Percentiles rank a stretch among this genome's conserved stretches.
Conservation (phyloP, 1,140 invertebrate species). For the Sitophilus oryzae region DNA sequence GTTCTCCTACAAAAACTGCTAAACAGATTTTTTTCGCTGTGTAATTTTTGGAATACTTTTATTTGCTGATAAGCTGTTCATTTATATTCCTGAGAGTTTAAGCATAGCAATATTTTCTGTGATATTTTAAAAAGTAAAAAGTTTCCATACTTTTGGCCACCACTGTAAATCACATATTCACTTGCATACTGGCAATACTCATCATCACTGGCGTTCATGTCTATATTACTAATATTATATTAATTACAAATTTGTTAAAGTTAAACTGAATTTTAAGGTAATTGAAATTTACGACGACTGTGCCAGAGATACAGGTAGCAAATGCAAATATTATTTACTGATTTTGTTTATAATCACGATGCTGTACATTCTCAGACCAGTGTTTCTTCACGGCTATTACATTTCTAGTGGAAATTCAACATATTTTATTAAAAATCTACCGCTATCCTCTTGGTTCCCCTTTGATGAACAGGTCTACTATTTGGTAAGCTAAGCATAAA, state of each 20-base stretch:
- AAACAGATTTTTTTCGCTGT: no score
- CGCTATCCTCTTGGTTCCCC: constrained; percentile 20
- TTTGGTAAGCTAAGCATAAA: constrained; percentile 3
- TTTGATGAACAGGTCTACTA: constrained; percentile 18
- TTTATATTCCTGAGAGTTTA: no score
- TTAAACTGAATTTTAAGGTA: not conserved
- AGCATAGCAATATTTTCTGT: no score
- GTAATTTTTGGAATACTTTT: no score
- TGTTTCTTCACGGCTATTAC: not conserved
- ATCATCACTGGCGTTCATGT: not conserved
- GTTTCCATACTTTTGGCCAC: no score
- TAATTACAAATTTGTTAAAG: constrained; percentile 1
- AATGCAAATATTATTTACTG: constrained; percentile 1
- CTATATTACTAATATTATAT: constrained; percentile 1
- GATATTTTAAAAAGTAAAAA: no score
- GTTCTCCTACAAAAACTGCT: no score
- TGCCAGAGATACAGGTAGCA: not conserved
- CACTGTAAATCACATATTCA: no score
- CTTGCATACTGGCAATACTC: no score
- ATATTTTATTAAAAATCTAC: constrained; percentile 8
- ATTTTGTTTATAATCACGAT: constrained; percentile 13
- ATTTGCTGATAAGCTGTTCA: no score
- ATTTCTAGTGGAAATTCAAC: constrained; percentile 5
- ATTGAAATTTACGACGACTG: not conserved
- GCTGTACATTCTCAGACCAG: constrained; percentile 6